Base-by-base conservation (phyloP, 2,888 invertebrate species). In the Liodrosophila aerea region DNA sequence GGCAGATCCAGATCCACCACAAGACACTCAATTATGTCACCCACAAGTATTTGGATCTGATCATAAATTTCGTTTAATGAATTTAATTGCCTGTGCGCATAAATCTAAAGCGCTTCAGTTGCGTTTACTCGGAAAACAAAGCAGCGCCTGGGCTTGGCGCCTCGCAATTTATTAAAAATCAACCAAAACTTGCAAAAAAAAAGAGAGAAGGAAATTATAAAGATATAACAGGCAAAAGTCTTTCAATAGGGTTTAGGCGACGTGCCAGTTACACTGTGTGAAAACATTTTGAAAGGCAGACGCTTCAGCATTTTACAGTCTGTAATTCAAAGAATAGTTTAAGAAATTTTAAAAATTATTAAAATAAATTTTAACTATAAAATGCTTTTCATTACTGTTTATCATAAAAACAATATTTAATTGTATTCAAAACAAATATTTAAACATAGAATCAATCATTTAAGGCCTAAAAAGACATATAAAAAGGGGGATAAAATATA, bases 41-140 rank as follows among this genome's bases (percentile, higher is more conserved):
- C 86, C 86, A 47, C 68, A 64, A 72, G 59, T 64, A 64, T 66
- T 58, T 58, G 46, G 64, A 63, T 56, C 37, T 34, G 64, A 62
- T 53, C 85, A 85, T 85, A 77, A 77, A 82, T 77, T 65, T 64
- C 64, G 66, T 77, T 82, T 71, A 77, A 82, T 71, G 71, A 84
- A 80, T 86, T 85, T 84, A 84, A 85, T 85, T 85, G 81, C 63
- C 84, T 65, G 43, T 34, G 15, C 67, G 61, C 81, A 81, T 86
- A 81, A 81, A 81, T 85, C 81, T 84, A 71, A 73, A 73, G 77
- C 85, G 86, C 84, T 43, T 81, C 77, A 73, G 78, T 82, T 85
- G 62, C 64, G 66, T 73, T 85, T 77, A 85, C 60, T 57, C 57
- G 54, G 85, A 85, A 85, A 73, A 61, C 75, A 58, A 73, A 66